Percentiles rank a stretch among this genome's conserved stretches.
Conservation (phyloP, 64 coral and sea anemone species). For the Porites australiensis region DNA sequence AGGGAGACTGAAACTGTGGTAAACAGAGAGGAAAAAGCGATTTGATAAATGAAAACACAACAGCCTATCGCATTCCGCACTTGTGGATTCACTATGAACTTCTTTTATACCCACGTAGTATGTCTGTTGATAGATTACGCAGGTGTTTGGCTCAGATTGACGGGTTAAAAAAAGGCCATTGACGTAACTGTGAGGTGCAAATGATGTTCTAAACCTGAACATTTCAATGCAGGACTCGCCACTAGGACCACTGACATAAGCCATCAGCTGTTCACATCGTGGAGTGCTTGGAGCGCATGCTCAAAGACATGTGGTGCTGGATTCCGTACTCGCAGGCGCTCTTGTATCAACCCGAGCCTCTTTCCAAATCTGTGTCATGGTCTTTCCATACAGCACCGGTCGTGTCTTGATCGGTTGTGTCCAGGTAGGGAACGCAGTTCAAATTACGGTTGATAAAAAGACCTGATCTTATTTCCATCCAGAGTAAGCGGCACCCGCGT, state of each 20-base stretch:
- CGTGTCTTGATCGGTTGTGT: conserved; percentile 50
- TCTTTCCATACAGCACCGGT: conserved; percentile 63
- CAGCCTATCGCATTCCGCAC: too few relatives aligned
- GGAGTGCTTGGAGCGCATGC: conserved; percentile 72
- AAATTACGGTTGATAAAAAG: background rate
- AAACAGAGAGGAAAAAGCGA: too few relatives aligned
- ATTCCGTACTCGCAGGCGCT: conserved; percentile 56
- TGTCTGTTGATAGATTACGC: too few relatives aligned
- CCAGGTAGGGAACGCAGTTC: conserved; percentile 15
- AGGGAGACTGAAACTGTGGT: too few relatives aligned
- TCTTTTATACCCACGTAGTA: too few relatives aligned
- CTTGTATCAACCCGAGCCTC: conserved; percentile 57
- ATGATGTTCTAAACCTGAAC: background rate
- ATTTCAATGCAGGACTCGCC: background rate
- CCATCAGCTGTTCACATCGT: conserved; percentile 57
- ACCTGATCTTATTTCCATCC: too few relatives aligned
- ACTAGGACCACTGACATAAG: background rate
- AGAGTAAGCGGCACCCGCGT: too few relatives aligned
- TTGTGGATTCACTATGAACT: too few relatives aligned
- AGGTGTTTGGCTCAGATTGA: too few relatives aligned
- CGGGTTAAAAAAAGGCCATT: too few relatives aligned
- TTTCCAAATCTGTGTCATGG: conserved; percentile 49
- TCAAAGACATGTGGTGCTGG: conserved; percentile 69
- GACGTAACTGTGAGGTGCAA: background rate
- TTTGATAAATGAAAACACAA: too few relatives aligned